These are phyloP conservation scores for Scarus forsteni DNA, from an alignment of 2,797 vertebrate species.

Conservation along the genomic window DNA sequence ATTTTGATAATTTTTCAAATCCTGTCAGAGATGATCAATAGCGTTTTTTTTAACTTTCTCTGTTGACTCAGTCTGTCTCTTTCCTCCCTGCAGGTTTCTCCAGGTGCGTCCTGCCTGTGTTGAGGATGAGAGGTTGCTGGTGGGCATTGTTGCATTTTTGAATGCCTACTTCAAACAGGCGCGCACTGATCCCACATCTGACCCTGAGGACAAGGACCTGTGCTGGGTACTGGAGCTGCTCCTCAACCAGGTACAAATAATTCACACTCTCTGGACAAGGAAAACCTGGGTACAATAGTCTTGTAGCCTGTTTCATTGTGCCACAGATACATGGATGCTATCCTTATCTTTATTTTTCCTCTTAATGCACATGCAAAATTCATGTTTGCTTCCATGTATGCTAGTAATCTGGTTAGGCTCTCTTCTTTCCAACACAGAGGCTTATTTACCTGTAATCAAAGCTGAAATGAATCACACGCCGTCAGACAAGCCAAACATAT, in stretches of 20 bases:
- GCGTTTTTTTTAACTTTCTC: conserved; percentile 22
- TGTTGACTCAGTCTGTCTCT: conserved; percentile 19
- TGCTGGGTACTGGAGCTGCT: conserved; percentile 93
- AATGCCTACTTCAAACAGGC: conserved; percentile 88
- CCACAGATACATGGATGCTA: neutral
- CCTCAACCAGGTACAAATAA: conserved; percentile 88
- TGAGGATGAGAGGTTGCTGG: conserved; percentile 94
- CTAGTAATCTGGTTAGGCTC: conserved; percentile 53
- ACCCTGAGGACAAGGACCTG: conserved; percentile 83
- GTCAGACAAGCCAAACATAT: conserved; percentile 54
- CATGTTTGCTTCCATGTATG: conserved; percentile 12
- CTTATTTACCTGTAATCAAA: conserved; percentile 59
- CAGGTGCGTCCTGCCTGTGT: conserved; percentile 91
- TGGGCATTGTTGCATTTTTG: conserved; percentile 92
- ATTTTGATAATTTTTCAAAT: too few species aligned
- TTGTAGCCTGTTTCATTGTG: neutral
- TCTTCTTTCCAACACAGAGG: conserved; percentile 38
- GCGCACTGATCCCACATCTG: conserved; percentile 65
- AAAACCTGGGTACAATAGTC: neutral
- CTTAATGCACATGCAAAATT: neutral
- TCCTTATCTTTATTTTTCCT: conserved; percentile 1
- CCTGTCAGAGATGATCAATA: neutral
- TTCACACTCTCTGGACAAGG: conserved; percentile 27
- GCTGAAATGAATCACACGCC: conserved; percentile 61
- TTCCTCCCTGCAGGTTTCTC: conserved; percentile 88